Evolutionary conservation across 2,888 invertebrate genomes (phyloP).

Genomic region (Teinopalpus imperialis): DNA sequence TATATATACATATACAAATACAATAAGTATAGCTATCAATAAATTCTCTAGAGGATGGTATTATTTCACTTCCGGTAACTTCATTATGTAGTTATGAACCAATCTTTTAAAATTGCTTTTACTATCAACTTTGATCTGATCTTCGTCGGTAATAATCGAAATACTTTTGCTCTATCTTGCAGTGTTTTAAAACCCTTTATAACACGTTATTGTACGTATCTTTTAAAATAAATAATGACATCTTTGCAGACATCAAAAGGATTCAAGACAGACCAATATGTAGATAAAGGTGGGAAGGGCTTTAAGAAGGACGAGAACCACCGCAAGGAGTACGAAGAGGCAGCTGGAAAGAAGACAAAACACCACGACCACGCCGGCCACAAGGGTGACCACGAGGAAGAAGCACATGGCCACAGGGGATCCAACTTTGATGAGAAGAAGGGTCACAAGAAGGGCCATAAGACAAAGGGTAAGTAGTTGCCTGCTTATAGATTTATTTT

Average conservation of each 20-base stretch:
- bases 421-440: slow-evolving; percentile 88
- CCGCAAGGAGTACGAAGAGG: slow-evolving; percentile 82
- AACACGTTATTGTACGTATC: too few species aligned
- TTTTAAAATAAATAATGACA: too few species aligned
- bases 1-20: too few species aligned
- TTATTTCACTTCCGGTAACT: too few species aligned
- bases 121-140: too few species aligned
- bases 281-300: slow-evolving; percentile 82
- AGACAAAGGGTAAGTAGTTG: slow-evolving; percentile 82
- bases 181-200: too few species aligned
- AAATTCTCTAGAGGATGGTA: too few species aligned
- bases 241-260: slow-evolving; percentile 74
- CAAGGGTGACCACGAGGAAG: slow-evolving; percentile 85
- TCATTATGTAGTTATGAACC: too few species aligned
- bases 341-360: slow-evolving; percentile 83
- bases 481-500: neutral
- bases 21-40: too few species aligned
- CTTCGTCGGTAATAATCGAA: too few species aligned
- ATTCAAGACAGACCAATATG: slow-evolving; percentile 80
- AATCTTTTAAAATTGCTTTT: too few species aligned
- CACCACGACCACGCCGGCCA: slow-evolving; percentile 85
- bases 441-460: slow-evolving; percentile 89
- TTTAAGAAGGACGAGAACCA: slow-evolving; percentile 82
- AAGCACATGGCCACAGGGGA: slow-evolving; percentile 85
- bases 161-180: too few species aligned